These are phyloP conservation scores for Alligator mississippiensis DNA, from an alignment of 2,113 vertebrate genomes.

Conservation along the genomic window DNA sequence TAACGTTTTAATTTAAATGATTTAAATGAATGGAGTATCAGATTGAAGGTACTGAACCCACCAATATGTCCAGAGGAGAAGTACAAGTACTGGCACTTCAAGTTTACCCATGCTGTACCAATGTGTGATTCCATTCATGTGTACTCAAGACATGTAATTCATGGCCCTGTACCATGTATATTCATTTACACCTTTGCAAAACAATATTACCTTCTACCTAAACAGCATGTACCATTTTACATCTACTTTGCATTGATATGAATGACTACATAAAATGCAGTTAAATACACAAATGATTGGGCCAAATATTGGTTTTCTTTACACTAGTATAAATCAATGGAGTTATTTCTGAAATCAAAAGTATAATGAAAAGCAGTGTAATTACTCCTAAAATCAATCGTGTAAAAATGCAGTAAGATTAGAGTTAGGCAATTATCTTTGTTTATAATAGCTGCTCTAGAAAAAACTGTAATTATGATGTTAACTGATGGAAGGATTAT, in stretches of 20 bases:
- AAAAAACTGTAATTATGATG: background rate
- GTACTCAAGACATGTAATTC: background rate
- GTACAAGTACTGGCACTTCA: background rate
- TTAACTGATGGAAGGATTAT: background rate
- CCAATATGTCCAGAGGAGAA: background rate
- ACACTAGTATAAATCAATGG: background rate
- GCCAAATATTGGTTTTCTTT: background rate
- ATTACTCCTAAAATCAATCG: background rate
- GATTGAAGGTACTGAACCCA: background rate
- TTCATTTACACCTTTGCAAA: background rate
- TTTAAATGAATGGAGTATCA: background rate
- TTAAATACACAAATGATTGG: background rate
- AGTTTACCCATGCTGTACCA: background rate
- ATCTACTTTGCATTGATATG: background rate
- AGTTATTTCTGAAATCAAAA: background rate
- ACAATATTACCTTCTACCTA: background rate
- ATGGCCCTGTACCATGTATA: background rate
- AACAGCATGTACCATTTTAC: background rate
- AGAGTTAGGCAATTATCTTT: background rate
- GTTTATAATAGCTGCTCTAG: background rate
- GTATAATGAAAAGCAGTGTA: background rate
- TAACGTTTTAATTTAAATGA: background rate
- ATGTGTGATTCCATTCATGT: background rate
- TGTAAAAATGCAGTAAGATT: background rate
- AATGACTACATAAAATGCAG: background rate